These are phyloP conservation scores for Lutjanus erythropterus DNA, from an alignment of 2,113 vertebrate genomes.

Conservation along the genomic window DNA sequence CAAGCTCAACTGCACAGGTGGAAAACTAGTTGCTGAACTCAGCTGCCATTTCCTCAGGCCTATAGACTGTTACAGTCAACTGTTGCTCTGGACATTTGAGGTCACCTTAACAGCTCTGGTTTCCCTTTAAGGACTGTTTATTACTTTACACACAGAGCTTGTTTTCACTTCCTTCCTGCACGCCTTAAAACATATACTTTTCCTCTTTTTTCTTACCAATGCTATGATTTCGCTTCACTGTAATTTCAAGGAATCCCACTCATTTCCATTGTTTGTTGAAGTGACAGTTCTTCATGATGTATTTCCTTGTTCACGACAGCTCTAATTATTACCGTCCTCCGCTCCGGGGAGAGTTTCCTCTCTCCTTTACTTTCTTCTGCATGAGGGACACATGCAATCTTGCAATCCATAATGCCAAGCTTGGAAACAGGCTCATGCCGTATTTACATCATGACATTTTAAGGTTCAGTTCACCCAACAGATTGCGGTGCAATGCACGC, in stretches of 20 bases:
- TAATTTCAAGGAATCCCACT: neutral
- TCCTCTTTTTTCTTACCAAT: neutral
- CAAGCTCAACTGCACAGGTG: neutral
- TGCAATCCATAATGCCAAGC: neutral
- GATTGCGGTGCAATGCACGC: neutral
- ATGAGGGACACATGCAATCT: neutral
- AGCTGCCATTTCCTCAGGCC: conserved; percentile 12
- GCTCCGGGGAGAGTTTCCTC: conserved; percentile 5
- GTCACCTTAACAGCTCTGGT: conserved; percentile 6
- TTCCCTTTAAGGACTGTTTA: conserved; percentile 6
- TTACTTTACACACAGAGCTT: neutral
- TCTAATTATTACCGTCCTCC: conserved; percentile 18
- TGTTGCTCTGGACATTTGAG: conserved; percentile 18
- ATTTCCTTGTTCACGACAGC: neutral
- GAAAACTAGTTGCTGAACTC: neutral
- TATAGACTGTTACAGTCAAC: neutral
- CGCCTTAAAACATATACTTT: neutral
- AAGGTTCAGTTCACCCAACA: conserved; percentile 5
- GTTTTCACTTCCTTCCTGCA: neutral
- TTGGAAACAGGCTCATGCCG: neutral
- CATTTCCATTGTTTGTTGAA: neutral
- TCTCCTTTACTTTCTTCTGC: neutral
- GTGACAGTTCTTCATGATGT: neutral
- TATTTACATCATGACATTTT: conserved; percentile 14
- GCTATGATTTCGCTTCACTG: neutral